phyloP scores from a whole-genome alignment of 2,113 vertebrate genomes.

The Seriola aureovittata region DNA sequence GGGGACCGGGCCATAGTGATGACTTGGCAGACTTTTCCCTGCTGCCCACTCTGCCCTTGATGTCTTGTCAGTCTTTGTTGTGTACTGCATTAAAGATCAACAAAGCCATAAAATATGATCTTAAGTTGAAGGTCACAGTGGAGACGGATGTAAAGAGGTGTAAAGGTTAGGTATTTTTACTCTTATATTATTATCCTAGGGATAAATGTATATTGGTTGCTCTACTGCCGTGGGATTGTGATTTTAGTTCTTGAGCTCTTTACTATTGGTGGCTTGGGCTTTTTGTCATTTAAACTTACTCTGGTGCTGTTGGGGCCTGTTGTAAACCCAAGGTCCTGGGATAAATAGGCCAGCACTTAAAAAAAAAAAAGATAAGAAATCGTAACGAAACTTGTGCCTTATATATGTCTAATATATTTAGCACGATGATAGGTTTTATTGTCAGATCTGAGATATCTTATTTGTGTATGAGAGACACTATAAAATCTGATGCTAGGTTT shows the following conservation, averaged over 20 bases:
- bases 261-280: not conserved
- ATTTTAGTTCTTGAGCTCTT: not conserved
- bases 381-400: too few relatives aligned
- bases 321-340: not conserved
- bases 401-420: not conserved
- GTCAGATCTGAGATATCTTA: not conserved
- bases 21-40: conserved; percentile 26
- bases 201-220: not conserved
- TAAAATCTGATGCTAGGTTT: not conserved
- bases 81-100: conserved; percentile 26
- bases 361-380: too few relatives aligned
- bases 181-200: conserved; percentile 1
- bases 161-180: not conserved
- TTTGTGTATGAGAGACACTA: not conserved
- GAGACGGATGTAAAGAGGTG: not conserved
- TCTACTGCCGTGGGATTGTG: not conserved
- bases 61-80: conserved; percentile 28
- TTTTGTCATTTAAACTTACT: not conserved
- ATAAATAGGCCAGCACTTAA: not conserved
- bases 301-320: not conserved
- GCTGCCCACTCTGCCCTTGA: conserved; percentile 20
- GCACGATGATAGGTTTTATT: not conserved
- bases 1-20: not conserved
- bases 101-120: conserved; percentile 16
- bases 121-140: conserved; percentile 15